Base-by-base conservation (phyloP, 1,140 invertebrate genomes). In the Danaus plexippus region DNA sequence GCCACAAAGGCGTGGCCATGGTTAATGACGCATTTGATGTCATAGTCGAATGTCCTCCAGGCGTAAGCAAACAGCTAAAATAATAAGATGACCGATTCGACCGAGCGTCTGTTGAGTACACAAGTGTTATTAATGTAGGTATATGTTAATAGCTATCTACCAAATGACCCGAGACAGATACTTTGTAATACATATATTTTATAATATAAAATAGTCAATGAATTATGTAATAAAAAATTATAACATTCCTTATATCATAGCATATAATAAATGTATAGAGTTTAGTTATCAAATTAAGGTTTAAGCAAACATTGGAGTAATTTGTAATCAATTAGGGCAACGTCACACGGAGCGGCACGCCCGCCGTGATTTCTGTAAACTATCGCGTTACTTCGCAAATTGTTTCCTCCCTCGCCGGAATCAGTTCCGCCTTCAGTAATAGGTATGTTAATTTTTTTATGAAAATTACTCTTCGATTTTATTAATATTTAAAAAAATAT, bases 311-410 rank as follows among this genome's bases (percentile, higher is more conserved):
- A 52, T 12, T 57, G 46, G 32, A 42, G 9, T 41, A 44, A 41
- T 59, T 59, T 54, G 2, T 11, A 54, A 57, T 32, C 52, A 54
- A 59, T 59, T 59, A 54, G 57, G 52, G 52, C 63, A 69, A 55
- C 18, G 11, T 55, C 54, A 59, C 63, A 62, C 59, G 58, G 59
- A 46, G 43, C 53, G 55, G 56, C 52, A 52, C 52, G 13, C 48
- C 51, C 42, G 10, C 52, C 73, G 63, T 69, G 66, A 72, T 76
- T 80, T 76, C 55, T 73, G 71, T 69, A 73, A 80, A 75, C 72
- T 78, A 78, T 78, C 71, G 59, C 47, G 59, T 80, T 78, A 77
- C 75, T 66, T 54, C 49, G 66, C 67, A 80, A 78, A 80, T 76
- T 73, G 73, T 71, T 73, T 59, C 61, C 47, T 64, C 73, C 68